Conservation (phyloP, 2,888 invertebrate species). For the Stenurella melanura region DNA sequence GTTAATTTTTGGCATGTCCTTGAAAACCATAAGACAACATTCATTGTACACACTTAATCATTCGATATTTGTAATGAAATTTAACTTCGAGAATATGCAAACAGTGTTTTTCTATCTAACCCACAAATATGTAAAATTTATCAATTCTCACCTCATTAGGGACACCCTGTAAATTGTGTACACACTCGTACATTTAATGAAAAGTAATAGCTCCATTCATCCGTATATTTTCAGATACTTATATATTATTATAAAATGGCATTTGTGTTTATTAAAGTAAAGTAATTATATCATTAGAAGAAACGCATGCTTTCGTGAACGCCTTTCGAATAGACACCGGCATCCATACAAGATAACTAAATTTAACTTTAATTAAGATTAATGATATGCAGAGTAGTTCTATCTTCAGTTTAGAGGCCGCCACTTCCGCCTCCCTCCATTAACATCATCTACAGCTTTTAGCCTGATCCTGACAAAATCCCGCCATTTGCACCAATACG, state of each 20-base stretch:
- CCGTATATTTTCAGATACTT: constrained; percentile 1
- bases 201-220: not conserved
- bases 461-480: constrained; percentile 57
- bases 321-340: constrained; percentile 69
- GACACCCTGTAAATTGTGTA: too few relatives aligned
- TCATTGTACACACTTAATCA: too few relatives aligned
- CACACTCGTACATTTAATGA: too few relatives aligned
- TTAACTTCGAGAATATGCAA: too few relatives aligned
- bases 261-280: constrained; percentile 22
- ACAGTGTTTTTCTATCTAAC: too few relatives aligned
- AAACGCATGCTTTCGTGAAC: constrained; percentile 65
- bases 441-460: constrained; percentile 66
- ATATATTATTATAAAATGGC: not conserved
- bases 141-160: too few relatives aligned
- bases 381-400: constrained; percentile 73
- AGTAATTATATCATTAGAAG: constrained; percentile 39
- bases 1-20: too few relatives aligned
- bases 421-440: constrained; percentile 65
- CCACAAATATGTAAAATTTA: too few relatives aligned
- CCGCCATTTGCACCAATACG: constrained; percentile 55
- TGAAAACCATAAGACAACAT: too few relatives aligned
- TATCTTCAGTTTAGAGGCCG: constrained; percentile 70
- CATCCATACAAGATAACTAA: constrained; percentile 71
- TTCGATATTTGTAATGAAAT: too few relatives aligned
- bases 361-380: constrained; percentile 74